Base-by-base conservation (phyloP, 1,140 invertebrate species). In the Coenobita brevimanus region DNA sequence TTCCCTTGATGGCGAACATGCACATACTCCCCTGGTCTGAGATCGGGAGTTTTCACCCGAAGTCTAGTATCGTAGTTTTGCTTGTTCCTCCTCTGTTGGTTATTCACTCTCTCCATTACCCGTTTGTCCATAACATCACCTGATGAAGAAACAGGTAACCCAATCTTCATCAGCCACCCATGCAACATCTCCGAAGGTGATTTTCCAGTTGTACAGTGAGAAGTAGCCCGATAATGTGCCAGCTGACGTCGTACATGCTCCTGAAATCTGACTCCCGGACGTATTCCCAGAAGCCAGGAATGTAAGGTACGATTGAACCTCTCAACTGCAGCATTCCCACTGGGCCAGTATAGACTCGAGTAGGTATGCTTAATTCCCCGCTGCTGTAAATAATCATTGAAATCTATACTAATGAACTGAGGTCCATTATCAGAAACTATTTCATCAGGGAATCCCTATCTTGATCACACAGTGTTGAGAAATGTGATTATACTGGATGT, bases 351-450 rank as follows among this genome's bases (percentile, higher is more conserved):
- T 17, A 38, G 21, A 24, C 73, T 43, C 13, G 38, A 76, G 21
- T 38, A 24, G 21, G 21, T 43, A 24, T 84, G 82, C 64, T 17
- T 41, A 33, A 73, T 84, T 8, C 64, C 27, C 30, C 41, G 38
- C 30, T 43, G 30, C 36, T 41, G 54, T 30, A 33, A 41, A 60
- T 88, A 76, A 0, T 89, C 41, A 33, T 57, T 13, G 36, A 90
- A 90, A 2, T 79, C 81, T 30, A 38, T 21, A 64, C 73, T 62
- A 13, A 27, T 89, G 50, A 90, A 90, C 69, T 90, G 89, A 13
- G 30, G 33, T 2, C 89, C 81, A 67, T 90, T 90, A 38, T 73
- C 89, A n/a, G 57, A 60, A 10, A 67, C 60, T 33, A 90, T 33
- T 41, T 75, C 36, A 17, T 69, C 81, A 21, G 62, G 89, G 60